Evolutionary conservation across 1,140 invertebrate species (phyloP).

Genomic region (Trypoxylus dichotomus): DNA sequence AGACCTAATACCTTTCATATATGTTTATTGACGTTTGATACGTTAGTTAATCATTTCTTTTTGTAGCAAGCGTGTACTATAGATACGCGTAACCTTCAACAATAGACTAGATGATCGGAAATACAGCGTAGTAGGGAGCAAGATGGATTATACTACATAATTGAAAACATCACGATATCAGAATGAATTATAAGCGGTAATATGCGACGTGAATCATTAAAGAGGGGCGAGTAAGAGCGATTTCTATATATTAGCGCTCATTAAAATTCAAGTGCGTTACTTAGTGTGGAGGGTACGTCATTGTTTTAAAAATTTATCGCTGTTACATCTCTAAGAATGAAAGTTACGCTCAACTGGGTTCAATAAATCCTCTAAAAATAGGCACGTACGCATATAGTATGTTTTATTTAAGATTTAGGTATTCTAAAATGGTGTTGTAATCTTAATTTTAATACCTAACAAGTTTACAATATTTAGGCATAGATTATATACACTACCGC

Average conservation of each 20-base stretch:
- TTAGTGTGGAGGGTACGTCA: background rate
- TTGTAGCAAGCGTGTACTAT: background rate
- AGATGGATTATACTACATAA: background rate
- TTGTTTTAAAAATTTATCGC: background rate
- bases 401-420: no score
- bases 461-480: no score
- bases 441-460: no score
- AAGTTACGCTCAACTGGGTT: no score
- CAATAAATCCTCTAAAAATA: no score
- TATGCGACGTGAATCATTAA: slow-evolving; percentile 8
- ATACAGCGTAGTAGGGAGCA: background rate
- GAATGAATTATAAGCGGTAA: background rate
- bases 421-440: no score
- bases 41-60: background rate
- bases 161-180: background rate
- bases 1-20: background rate
- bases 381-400: no score
- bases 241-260: background rate
- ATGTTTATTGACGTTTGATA: background rate
- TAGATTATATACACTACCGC: no score
- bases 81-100: background rate
- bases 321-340: background rate
- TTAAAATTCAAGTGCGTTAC: background rate
- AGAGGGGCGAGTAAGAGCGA: background rate
- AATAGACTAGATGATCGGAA: slow-evolving; percentile 4